phyloP scores from a whole-genome alignment of 2,113 vertebrate genomes.

The Monarcha castaneiventris region DNA sequence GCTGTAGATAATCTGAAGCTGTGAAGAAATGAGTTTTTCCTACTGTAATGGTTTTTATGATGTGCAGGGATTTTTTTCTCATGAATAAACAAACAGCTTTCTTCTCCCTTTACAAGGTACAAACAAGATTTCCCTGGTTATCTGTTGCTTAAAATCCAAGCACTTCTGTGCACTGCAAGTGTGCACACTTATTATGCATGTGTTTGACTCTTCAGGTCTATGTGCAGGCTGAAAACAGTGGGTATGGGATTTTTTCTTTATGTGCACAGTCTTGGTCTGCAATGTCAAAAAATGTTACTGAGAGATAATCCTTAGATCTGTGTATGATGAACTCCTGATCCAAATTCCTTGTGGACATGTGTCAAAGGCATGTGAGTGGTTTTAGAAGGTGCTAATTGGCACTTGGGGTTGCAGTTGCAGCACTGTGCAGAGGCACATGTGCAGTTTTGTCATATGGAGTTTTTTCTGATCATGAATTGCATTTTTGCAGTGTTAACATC shows the following conservation, averaged over 20 bases:
- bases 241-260: background rate
- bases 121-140: background rate
- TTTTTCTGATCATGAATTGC: background rate
- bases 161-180: background rate
- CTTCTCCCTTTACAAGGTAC: background rate
- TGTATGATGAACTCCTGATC: background rate
- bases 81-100: conserved; percentile 2
- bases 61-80: background rate
- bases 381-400: background rate
- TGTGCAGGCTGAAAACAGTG: background rate
- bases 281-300: background rate
- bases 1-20: background rate
- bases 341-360: background rate
- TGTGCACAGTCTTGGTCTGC: background rate
- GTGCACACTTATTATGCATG: background rate
- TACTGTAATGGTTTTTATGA: background rate
- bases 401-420: background rate
- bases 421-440: rapidly evolving
- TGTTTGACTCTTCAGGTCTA: background rate
- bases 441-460: background rate
- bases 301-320: background rate
- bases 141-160: background rate
- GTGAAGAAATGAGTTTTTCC: background rate
- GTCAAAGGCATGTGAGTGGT: background rate
- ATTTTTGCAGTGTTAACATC: background rate